Evolutionary conservation across 2,797 vertebrate genomes (phyloP).

Genomic region (Octomys mimax): DNA sequence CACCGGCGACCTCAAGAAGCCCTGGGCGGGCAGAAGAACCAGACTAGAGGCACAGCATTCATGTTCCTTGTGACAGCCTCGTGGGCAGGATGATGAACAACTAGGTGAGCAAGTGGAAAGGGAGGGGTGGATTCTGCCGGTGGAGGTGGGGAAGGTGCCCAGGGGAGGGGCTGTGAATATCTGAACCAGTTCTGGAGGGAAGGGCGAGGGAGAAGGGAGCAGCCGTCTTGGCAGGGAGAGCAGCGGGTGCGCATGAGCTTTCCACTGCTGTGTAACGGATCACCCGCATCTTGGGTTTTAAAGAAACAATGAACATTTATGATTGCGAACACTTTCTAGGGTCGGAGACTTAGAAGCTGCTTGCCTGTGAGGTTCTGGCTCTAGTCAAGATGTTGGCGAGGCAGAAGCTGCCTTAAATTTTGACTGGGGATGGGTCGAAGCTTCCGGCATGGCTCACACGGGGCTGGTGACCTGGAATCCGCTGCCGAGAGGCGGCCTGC

Average conservation of each 20-base stretch:
- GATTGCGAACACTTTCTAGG: background rate
- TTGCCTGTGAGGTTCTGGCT: background rate
- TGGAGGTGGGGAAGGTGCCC: background rate
- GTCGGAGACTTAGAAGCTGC: background rate
- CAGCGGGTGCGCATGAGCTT: background rate
- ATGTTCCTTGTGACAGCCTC: background rate
- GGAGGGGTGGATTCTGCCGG: background rate
- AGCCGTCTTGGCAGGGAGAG: background rate
- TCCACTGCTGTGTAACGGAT: background rate
- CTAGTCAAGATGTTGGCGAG: background rate
- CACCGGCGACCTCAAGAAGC: background rate
- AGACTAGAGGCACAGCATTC: background rate
- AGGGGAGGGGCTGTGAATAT: background rate
- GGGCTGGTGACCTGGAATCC: background rate
- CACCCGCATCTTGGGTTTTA: background rate
- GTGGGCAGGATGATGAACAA: background rate
- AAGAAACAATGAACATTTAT: background rate
- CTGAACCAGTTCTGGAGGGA: background rate
- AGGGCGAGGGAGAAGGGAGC: background rate
- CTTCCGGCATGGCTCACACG: background rate
- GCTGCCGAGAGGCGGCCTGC: background rate
- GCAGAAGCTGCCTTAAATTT: background rate
- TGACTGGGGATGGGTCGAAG: no score
- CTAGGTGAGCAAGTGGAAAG: background rate
- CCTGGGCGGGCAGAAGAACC: background rate